Conservation (phyloP, 2,113 vertebrate species). For the Anhinga anhinga region DNA sequence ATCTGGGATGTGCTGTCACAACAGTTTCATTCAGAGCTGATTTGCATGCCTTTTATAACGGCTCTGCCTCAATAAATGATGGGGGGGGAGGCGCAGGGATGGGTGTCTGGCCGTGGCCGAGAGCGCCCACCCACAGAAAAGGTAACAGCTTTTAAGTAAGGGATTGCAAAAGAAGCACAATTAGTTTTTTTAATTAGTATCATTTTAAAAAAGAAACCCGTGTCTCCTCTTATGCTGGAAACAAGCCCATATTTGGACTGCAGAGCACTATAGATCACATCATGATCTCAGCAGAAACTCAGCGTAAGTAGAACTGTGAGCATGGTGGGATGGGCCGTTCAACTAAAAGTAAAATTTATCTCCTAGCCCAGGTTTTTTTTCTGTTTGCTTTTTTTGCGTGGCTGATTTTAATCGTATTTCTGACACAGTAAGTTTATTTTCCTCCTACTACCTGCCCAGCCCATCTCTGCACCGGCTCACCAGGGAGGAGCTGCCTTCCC, state of each 20-base stretch:
- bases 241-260: background rate
- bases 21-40: background rate
- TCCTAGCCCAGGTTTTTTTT: background rate
- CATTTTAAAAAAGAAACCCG: background rate
- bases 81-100: rapidly evolving
- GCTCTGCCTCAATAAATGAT: background rate
- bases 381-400: background rate
- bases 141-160: background rate
- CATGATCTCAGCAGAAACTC: background rate
- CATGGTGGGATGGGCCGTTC: background rate
- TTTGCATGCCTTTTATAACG: rapidly evolving
- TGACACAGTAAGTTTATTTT: background rate
- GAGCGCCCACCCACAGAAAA: background rate
- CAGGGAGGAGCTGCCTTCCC: background rate
- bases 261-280: background rate
- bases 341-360: background rate
- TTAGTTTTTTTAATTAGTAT: background rate
- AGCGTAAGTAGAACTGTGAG: background rate
- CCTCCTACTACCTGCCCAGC: background rate
- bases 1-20: background rate
- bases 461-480: background rate
- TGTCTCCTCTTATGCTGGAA: background rate
- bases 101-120: rapidly evolving
- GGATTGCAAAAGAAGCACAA: background rate
- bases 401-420: background rate